Base-by-base conservation (phyloP, 2,888 invertebrate species). In the Drosophila kanekoi region DNA sequence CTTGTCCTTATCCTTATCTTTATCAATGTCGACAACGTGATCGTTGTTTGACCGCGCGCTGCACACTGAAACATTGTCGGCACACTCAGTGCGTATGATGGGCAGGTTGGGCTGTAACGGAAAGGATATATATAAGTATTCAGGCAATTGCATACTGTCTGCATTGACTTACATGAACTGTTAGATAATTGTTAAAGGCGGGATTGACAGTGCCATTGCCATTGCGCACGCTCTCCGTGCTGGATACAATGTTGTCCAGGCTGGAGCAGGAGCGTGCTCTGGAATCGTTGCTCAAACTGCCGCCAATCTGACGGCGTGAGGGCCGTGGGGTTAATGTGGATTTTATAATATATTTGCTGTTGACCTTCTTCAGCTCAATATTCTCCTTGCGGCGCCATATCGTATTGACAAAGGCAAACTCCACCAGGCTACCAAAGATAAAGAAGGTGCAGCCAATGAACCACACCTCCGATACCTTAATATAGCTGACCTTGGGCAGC, bases 181-280 rank as follows among this genome's bases (percentile, higher is more conserved):
- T 91, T n/a, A 91, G 61, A 64, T 91, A 61, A 93, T 91, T 91
- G 54, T 91, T 94, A 67, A 94, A 94, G 4, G 94, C 85, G 5
- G 83, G 87, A 85, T 91, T 91, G 0, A 81, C 77, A 8, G 62
- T 79, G 41, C 87, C 82, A 63, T 81, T 79, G 52, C 85, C 81
- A 72, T 86, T 85, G 37, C 87, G 87, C 93, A 94, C 72, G 95
- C 93, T 75, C 95, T 96, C 13, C 95, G 95, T 93, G 95, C 96
- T 49, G 95, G 96, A 75, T 94, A 94, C 14, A 95, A 95, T 92
- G 95, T 95, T 91, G 94, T 94, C 66, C 95, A 93, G 59, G 93
- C 94, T 77, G 95, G 92, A 90, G 95, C 96, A 90, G 94, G 96
- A 75, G 95, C 94, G 56, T 94, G 96, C 81, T 95, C 93, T 71